Base-by-base conservation (phyloP, 2,797 vertebrate genomes). In the Melanotaenia boesemani region DNA sequence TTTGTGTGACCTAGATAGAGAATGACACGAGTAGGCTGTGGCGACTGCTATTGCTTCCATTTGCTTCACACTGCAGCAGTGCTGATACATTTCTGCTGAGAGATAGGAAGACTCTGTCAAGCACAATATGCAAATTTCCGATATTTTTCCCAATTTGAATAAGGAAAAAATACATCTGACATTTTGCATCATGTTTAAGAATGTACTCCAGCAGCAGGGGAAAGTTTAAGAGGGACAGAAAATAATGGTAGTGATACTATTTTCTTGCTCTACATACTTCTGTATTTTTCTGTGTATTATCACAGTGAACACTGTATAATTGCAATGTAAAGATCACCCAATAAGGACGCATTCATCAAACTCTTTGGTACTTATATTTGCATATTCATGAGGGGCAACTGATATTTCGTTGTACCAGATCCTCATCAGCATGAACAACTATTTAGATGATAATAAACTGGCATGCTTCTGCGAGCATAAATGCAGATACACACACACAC, bases 1-100 rank as follows among this genome's bases (percentile, higher is more conserved):
- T 89, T 87, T 82, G 55, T 60, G 74, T 91, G 91, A 92, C 92
- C 90, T 73, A 91, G 79, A 92, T 91, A 90, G 83, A 32, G 88
- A 59, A 16, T 65, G 88, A 89, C 86, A 88, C 1, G 24, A 84
- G 81, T 72, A 76, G 78, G 66, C 86, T 78, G 88, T 68, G 83
- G 87, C 56, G 85, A 85, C 78, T 89, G 80, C 72, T 85, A 79
- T 81, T 68, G 44, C 72, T 82, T 86, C 81, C 77, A 72, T 88
- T 92, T 80, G 76, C 80, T 85, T 66, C 77, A 62, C 68, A 18
- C 80, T 76, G 81, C 82, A 79, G 81, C 74, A 36, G 6, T 0
- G 74, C 88, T 79, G 78, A 82, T 85, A 72, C 57, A 62, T 79
- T 81, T 83, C 59, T 85, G 72, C 80, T 20, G 68, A 77, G 71